Evolutionary conservation across 2,113 vertebrate species (phyloP), one percentile per base, ranked within the genome.

Genomic region (Phrynocephalus versicolor): DNA sequence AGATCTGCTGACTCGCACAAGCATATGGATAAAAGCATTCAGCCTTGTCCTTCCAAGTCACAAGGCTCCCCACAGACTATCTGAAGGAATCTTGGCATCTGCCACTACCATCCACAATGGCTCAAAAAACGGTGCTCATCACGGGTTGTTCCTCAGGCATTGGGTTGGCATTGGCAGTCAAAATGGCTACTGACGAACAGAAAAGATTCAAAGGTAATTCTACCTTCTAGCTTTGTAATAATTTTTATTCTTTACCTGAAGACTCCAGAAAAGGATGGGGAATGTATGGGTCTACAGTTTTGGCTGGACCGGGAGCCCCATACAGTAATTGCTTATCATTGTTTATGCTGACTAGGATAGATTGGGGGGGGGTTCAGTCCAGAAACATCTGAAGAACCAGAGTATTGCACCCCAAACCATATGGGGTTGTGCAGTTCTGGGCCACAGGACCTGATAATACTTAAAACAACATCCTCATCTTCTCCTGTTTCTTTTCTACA

Each of bases 111-210:
- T 84, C 35, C 10, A 27, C 83, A 92, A 97, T 97, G 97, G 94
- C 90, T 87, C 96, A 96, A 94, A 98, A 97, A 90, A 96, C 95
- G 65, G 97, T 98, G 7, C 97, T 98, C 64, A 96, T 97, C 93
- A 98, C 97, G 3, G 97, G 97, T 75, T 98, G 97, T 85, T 98
- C 97, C 72, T 98, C 97, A 13, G 97, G 97, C 77, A 98, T 98
- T 75, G 97, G 97, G 77, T 90, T 98, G n/a, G 95, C 97, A 18
- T 92, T 98, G 92, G 97, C 97, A 83, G 90, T 89, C 74, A 96
- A 95, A 93, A 94, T 98, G 67, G 97, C 97, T 37, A 97, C 94
- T 85, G 97, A 98, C 89, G 96, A 97, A 69, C 96, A 97, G 94
- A 97, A 97, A 92, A 96, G 97, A 89, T 98, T 98, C 87, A 96